Evolutionary conservation across 2,888 invertebrate species (phyloP).

Genomic region (Polydrusus tereticollis): DNA sequence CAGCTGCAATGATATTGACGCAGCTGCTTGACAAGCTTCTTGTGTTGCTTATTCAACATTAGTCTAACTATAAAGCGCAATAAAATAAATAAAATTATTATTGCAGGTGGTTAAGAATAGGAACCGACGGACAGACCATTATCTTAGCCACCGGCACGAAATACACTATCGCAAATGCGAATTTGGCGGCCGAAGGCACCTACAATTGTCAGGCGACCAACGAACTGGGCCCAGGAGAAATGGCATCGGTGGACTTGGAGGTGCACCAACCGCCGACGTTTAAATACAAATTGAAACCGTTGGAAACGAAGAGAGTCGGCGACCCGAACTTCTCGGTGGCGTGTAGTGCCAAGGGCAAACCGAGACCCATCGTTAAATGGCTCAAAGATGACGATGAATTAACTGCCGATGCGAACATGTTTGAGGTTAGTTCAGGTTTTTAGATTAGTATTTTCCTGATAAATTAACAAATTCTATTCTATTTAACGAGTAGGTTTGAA

Average conservation of each 20-base stretch:
- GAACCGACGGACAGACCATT: constrained; percentile 74
- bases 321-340: constrained; percentile 84
- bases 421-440: constrained; percentile 69
- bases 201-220: constrained; percentile 93
- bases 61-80: neutral
- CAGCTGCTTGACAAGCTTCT: no score
- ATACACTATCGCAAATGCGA: constrained; percentile 88
- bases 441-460: no score
- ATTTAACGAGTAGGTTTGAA: no score
- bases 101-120: constrained; percentile 84
- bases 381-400: constrained; percentile 87
- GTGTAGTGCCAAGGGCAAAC: constrained; percentile 91
- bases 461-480: no score
- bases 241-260: constrained; percentile 85
- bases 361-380: constrained; percentile 87
- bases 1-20: no score
- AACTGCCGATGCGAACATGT: constrained; percentile 81
- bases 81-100: constrained; percentile 12
- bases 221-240: constrained; percentile 88
- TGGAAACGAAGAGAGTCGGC: constrained; percentile 83
- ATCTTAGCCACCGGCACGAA: constrained; percentile 84
- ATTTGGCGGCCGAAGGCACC: constrained; percentile 84
- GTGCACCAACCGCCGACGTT: constrained; percentile 92
- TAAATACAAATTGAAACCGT: constrained; percentile 84
- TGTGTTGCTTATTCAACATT: no score